These are phyloP conservation scores for Orussus abietinus DNA, from an alignment of 1,140 invertebrate genomes.

Conservation along the genomic window DNA sequence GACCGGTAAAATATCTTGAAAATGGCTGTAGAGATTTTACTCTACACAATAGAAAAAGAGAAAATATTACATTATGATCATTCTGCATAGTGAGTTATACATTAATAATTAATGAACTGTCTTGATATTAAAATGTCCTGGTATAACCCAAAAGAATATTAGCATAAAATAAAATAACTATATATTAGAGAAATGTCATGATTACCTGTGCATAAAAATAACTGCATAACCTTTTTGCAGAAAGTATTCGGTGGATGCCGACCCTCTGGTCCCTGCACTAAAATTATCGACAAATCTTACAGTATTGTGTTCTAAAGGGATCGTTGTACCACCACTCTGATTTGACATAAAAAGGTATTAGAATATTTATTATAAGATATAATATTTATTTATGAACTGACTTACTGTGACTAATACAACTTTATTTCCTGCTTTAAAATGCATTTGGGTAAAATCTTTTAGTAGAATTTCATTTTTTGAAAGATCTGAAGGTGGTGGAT, in stretches of 20 bases:
- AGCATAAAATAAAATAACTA: too few species aligned
- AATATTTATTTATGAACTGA: slow-evolving; percentile 14
- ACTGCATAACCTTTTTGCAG: slow-evolving; percentile 75
- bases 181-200: not conserved
- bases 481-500: slow-evolving; percentile 70
- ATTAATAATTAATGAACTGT: slow-evolving; percentile 5
- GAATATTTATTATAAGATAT: not conserved
- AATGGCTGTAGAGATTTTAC: slow-evolving; percentile 87
- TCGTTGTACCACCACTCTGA: slow-evolving; percentile 92
- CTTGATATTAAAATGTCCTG: too few species aligned
- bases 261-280: slow-evolving; percentile 91
- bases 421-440: slow-evolving; percentile 60
- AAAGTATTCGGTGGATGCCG: slow-evolving; percentile 94
- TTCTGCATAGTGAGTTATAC: slow-evolving; percentile 4
- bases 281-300: slow-evolving; percentile 99
- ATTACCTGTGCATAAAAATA: slow-evolving; percentile 71
- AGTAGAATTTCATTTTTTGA: slow-evolving; percentile 66
- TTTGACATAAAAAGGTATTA: slow-evolving; percentile 18
- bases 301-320: slow-evolving; percentile 94
- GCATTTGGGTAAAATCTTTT: slow-evolving; percentile 66
- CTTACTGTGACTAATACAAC: slow-evolving; percentile 77
- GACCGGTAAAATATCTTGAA: slow-evolving; percentile 75
- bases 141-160: too few species aligned
- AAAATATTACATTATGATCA: slow-evolving; percentile 8
- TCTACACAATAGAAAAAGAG: slow-evolving; percentile 32